Evolutionary conservation across 2,113 vertebrate genomes (phyloP).

Genomic region (Sinocyclocheilus maitianheensis): DNA sequence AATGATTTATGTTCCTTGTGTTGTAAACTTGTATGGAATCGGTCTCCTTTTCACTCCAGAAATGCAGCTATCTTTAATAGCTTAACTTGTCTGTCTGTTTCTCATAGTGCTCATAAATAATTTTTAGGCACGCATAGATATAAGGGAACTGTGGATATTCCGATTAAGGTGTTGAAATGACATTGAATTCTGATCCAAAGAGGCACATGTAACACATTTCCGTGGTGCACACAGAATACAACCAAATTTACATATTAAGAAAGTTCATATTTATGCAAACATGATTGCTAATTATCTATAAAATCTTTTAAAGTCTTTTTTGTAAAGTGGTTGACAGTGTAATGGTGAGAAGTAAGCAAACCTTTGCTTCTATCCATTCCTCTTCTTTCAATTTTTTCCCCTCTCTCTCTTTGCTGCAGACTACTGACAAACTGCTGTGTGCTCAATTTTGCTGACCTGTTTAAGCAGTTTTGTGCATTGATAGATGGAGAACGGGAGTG

Average conservation of each 20-base stretch:
- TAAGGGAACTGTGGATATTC: background rate
- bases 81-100: background rate
- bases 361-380: background rate
- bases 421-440: slow-evolving; percentile 27
- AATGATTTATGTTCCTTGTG: background rate
- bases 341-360: too few species aligned
- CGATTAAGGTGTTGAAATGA: too few species aligned
- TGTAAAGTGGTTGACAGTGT: too few species aligned
- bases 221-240: background rate
- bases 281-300: background rate
- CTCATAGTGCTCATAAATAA: background rate
- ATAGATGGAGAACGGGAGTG: background rate
- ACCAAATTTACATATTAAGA: background rate
- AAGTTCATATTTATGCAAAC: background rate
- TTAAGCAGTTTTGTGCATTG: slow-evolving; percentile 52
- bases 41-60: background rate
- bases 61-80: background rate
- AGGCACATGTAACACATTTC: background rate
- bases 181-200: background rate
- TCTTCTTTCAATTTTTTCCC: too few species aligned
- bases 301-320: too few species aligned
- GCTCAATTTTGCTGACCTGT: slow-evolving; percentile 46
- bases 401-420: background rate
- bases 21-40: background rate
- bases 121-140: background rate